Conservation (phyloP, 2,797 vertebrate species). For the Alca torda region DNA sequence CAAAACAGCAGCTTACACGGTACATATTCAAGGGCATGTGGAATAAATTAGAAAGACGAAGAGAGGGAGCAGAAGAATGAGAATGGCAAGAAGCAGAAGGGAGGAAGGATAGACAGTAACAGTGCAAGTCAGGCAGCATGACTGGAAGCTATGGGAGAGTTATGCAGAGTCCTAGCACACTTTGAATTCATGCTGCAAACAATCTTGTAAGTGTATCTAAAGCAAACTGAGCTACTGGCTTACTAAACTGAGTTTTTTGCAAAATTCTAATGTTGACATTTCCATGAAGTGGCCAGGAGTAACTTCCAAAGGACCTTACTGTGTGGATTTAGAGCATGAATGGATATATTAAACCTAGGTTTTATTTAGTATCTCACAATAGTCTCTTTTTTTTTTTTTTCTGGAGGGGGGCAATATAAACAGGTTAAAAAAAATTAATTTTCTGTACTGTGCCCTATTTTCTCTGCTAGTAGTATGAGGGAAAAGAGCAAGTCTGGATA, state of each 20-base stretch:
- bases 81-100: constrained; percentile 14
- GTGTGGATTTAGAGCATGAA: neutral
- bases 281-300: neutral
- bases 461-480: neutral
- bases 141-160: neutral
- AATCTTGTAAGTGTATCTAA: neutral
- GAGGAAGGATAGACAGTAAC: neutral
- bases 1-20: constrained; percentile 54
- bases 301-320: neutral
- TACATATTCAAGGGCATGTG: constrained; percentile 63
- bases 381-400: neutral
- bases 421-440: neutral
- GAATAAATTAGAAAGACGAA: constrained; percentile 63
- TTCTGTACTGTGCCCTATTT: neutral
- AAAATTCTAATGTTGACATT: neutral
- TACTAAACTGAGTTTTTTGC: neutral
- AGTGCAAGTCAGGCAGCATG: neutral
- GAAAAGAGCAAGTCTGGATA: neutral
- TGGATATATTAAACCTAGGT: neutral
- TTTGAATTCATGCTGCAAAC: neutral
- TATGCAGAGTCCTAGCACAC: neutral
- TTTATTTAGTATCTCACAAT: neutral
- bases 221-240: neutral
- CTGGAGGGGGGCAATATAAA: neutral
- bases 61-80: constrained; percentile 13